A percentile compares a stretch with the other conserved stretches of the same genome.
Conservation (phyloP, 2,113 vertebrate species). For the Vidua macroura region DNA sequence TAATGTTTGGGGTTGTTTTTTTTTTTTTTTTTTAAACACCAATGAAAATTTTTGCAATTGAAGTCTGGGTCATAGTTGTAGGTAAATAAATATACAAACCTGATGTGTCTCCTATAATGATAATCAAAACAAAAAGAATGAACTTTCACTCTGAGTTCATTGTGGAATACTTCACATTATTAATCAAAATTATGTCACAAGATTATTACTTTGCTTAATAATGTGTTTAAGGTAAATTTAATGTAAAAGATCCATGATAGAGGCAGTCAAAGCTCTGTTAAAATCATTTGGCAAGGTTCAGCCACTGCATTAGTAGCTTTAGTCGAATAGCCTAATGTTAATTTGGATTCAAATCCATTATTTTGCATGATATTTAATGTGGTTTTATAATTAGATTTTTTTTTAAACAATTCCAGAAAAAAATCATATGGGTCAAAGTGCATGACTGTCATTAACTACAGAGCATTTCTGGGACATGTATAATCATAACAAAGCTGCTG, state of each 20-base stretch:
- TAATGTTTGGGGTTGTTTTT: not conserved
- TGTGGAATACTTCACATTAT: conserved; percentile 26
- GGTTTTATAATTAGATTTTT: conserved; percentile 38
- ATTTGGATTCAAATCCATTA: conserved; percentile 29
- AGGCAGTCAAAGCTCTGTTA: conserved; percentile 55
- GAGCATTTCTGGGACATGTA: not conserved
- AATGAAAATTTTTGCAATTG: not conserved
- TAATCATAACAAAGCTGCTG: not conserved
- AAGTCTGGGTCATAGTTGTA: not conserved
- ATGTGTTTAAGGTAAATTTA: conserved; percentile 65
- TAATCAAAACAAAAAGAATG: conserved; percentile 1
- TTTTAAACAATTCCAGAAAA: not conserved
- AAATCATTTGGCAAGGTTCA: conserved; percentile 49
- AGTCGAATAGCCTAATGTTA: conserved; percentile 43
- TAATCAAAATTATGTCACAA: conserved; percentile 48
- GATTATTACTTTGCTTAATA: conserved; percentile 61
- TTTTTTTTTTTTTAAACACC: not conserved
- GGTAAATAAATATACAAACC: not conserved
- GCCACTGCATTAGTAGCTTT: conserved; percentile 23
- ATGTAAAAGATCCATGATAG: conserved; percentile 50
- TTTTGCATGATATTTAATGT: conserved; percentile 32
- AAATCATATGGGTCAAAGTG: not conserved
- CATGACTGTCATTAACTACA: conserved; percentile 24
- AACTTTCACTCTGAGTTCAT: conserved; percentile 13
- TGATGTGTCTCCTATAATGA: not conserved